Evolutionary conservation across 2,888 invertebrate genomes (phyloP).

Genomic region (Sialis fuliginosa): DNA sequence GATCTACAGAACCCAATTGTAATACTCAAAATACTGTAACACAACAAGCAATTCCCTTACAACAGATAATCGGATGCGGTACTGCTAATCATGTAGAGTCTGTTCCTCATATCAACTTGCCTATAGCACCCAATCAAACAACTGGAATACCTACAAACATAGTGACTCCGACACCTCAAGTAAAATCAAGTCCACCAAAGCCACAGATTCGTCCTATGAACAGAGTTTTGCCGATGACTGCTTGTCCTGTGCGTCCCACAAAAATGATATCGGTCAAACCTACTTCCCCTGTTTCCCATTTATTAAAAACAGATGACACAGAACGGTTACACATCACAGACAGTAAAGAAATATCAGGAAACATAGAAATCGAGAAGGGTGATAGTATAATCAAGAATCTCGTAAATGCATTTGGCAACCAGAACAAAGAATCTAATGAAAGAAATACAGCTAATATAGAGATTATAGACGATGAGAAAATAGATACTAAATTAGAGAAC

Average conservation of each 20-base stretch:
- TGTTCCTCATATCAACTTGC: conserved; percentile 5
- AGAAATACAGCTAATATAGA: too few species aligned
- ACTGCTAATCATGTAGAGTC: too few species aligned
- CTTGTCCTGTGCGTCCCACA: conserved; percentile 23
- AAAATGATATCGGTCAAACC: too few species aligned
- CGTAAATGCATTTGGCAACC: too few species aligned
- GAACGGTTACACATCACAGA: too few species aligned
- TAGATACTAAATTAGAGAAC: conserved; percentile 19
- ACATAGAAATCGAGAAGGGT: too few species aligned
- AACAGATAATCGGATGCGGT: background rate
- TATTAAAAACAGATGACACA: too few species aligned
- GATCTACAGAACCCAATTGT: conserved; percentile 17
- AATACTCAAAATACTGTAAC: conserved; percentile 25
- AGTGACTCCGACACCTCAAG: conserved; percentile 46
- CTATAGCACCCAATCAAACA: conserved; percentile 4
- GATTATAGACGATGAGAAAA: too few species aligned
- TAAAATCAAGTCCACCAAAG: conserved; percentile 18
- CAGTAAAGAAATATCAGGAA: too few species aligned
- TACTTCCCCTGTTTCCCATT: too few species aligned
- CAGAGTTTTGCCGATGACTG: conserved; percentile 60
- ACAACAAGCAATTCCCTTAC: conserved; percentile 7
- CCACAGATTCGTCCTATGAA: conserved; percentile 46
- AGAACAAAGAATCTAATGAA: too few species aligned
- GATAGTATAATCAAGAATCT: too few species aligned
- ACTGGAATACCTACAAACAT: conserved; percentile 46